phyloP scores from a whole-genome alignment of 2,113 vertebrate genomes.

The Cnemophilus loriae region DNA sequence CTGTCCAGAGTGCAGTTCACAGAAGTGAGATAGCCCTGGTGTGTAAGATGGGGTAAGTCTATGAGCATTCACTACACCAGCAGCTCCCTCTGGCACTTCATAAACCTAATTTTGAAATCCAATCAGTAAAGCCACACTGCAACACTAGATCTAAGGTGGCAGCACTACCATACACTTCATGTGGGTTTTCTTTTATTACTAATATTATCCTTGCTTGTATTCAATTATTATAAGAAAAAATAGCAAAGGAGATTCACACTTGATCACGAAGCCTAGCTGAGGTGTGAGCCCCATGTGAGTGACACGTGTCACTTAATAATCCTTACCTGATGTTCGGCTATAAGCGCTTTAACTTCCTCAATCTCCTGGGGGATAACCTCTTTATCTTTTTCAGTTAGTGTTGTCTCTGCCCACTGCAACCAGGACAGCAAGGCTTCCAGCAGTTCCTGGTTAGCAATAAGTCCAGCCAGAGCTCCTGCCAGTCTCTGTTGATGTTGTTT shows the following conservation, averaged over 20 bases:
- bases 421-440: constrained; percentile 89
- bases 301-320: not conserved
- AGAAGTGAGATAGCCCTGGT: not conserved
- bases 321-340: constrained; percentile 92
- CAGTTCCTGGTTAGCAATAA: constrained; percentile 87
- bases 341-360: constrained; percentile 91
- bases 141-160: not conserved
- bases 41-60: not conserved
- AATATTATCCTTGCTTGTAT: not conserved
- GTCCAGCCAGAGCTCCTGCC: constrained; percentile 82
- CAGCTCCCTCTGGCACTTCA: not conserved
- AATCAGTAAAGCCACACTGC: not conserved
- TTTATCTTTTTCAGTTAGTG: constrained; percentile 88
- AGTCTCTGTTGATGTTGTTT: constrained; percentile 93
- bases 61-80: not conserved
- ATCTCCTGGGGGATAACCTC: constrained; percentile 90
- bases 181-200: not conserved
- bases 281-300: not conserved
- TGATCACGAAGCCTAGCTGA: not conserved
- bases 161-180: not conserved
- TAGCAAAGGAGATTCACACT: not conserved
- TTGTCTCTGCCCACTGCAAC: constrained; percentile 95
- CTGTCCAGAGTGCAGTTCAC: not conserved
- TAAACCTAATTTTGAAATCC: not conserved
- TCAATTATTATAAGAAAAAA: not conserved